A percentile compares a stretch with the other conserved stretches of the same genome.
phyloP scores from a whole-genome alignment of 2,888 invertebrate genomes.

The Napeogenes inachia region DNA sequence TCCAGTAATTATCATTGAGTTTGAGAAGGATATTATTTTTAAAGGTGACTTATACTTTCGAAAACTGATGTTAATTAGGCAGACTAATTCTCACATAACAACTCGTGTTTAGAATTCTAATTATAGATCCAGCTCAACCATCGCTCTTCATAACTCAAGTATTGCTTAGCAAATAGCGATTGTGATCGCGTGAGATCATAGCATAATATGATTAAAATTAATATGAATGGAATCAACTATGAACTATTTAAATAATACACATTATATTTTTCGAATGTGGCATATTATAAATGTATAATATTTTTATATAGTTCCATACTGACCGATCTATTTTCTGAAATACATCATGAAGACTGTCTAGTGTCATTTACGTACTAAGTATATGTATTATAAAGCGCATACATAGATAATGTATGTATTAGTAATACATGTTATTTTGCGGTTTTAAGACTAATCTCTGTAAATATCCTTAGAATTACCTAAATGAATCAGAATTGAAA shows the following conservation, averaged over 20 bases:
- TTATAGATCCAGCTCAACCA: conserved; percentile 34
- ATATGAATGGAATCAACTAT: no score
- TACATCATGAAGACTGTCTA: no score
- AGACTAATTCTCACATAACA: neutral
- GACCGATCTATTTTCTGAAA: no score
- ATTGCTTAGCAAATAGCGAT: neutral
- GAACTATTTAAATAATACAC: no score
- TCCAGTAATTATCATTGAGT: no score
- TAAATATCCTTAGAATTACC: neutral
- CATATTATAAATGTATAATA: no score
- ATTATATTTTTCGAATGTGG: no score
- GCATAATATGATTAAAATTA: neutral
- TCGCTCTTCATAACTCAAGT: conserved; percentile 22
- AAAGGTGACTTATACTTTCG: neutral
- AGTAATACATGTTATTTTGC: conserved; percentile 2
- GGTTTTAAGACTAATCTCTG: conserved; percentile 1
- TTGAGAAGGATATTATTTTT: no score
- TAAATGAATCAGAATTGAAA: neutral
- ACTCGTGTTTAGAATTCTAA: conserved; percentile 25
- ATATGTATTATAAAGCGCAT: neutral
- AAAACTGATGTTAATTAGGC: neutral
- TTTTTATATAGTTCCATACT: no score
- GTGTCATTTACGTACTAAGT: no score
- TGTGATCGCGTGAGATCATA: neutral
- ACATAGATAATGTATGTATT: neutral